Evolutionary conservation across 2,113 vertebrate species (phyloP).

Genomic region (Cathartes aura): DNA sequence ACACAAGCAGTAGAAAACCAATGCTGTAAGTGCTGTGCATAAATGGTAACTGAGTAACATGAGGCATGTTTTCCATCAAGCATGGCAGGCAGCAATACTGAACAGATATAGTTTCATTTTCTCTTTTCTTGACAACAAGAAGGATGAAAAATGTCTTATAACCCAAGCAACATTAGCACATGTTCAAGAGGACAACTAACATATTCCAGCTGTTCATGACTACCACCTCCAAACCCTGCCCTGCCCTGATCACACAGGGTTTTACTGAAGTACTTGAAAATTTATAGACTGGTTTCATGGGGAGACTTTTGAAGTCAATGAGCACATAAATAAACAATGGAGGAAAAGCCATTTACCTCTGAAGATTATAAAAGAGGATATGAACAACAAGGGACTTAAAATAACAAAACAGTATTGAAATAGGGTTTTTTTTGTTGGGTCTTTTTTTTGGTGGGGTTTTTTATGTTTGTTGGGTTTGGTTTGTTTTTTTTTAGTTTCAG

Average conservation of each 20-base stretch:
- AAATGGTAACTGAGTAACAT: fast-evolving
- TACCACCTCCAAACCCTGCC: neutral
- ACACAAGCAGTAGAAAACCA: neutral
- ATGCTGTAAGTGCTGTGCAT: neutral
- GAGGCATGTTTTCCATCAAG: neutral
- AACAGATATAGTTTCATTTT: neutral
- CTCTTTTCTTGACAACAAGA: neutral
- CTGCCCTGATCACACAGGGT: neutral
- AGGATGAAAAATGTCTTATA: neutral
- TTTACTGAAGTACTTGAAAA: neutral
- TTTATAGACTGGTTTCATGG: neutral
- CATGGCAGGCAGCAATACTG: neutral
- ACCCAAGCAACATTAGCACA: neutral
- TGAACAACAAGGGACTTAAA: neutral
- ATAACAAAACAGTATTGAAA: neutral
- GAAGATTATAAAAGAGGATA: neutral
- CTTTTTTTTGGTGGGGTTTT: too few species aligned
- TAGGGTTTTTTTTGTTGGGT: neutral
- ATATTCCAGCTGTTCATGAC: neutral
- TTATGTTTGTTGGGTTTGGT: too few species aligned
- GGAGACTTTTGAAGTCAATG: neutral
- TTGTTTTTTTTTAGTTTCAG: neutral
- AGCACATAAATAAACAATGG: neutral
- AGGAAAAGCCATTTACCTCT: neutral
- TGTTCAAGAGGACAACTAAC: neutral